Evolutionary conservation across 2,888 invertebrate species (phyloP), one percentile per base, ranked within the genome.

Genomic region (Dichetophora obliterata): DNA sequence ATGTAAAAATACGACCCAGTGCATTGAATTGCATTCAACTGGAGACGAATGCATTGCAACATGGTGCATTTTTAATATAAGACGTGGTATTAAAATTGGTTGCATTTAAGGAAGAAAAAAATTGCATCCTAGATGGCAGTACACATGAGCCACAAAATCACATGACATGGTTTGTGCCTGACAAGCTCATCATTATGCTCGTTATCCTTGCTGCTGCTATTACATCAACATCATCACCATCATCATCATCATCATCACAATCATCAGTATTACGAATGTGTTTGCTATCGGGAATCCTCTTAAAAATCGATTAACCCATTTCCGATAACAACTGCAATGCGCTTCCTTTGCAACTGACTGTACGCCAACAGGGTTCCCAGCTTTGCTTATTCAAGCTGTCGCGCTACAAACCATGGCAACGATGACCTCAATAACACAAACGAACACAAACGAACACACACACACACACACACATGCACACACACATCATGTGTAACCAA

Each of bases 231-330:
- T 43, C 43, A 43, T 2, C n/a, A 19, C 14, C 24, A 22, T 5
- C 50, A 27, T 50, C 48, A 14, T 50, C 50, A 11, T 50, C 50
- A 22, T 48, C 24, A 8, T n/a, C n/a, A n/a, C 37, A 8, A 27
- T n/a, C 34, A 9, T 31, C 8, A 65, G 85, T 85, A 82, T 86
- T 84, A 84, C 84, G 84, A 82, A 86, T 84, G 84, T 82, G 85
- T 83, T 86, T 86, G 84, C 85, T 84, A 85, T 84, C 61, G 84
- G 86, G 82, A 79, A 84, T 86, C 84, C 85, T 84, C 84, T 86
- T 87, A 84, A 86, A 86, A 87, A 85, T 86, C 87, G 87, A 86
- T 87, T 86, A 87, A 87, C 86, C 86, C 83, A 87, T 86, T 86
- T 87, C 85, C 86, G 86, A 87, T 86, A 85, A 84, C 85, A 82